These are phyloP conservation scores for Aquatica leii DNA, from an alignment of 2,888 invertebrate genomes.

Conservation along the genomic window DNA sequence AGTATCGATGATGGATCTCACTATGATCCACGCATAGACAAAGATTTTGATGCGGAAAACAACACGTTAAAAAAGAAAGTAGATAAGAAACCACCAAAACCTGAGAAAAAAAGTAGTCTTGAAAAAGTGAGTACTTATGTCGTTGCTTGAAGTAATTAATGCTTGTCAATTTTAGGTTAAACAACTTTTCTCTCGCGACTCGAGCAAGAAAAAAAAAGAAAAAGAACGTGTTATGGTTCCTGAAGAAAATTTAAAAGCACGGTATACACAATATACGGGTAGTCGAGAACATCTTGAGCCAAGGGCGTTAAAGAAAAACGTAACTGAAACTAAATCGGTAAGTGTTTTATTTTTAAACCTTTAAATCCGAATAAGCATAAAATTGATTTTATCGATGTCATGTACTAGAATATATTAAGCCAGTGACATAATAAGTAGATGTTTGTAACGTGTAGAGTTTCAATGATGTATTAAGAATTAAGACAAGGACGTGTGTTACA, in stretches of 20 bases:
- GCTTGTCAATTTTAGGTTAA: conserved; percentile 64
- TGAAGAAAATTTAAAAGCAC: conserved; percentile 65
- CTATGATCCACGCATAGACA: conserved; percentile 71
- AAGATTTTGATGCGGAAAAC: conserved; percentile 56
- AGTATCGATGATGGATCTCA: conserved; percentile 74
- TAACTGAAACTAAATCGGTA: conserved; percentile 54
- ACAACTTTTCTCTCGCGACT: conserved; percentile 76
- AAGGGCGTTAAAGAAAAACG: conserved; percentile 58
- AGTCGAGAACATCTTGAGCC: conserved; percentile 61
- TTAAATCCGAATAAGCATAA: background rate
- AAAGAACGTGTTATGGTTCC: conserved; percentile 61
- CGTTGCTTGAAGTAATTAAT: background rate
- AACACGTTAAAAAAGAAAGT: conserved; percentile 60
- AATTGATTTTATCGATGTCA: no score
- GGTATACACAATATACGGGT: conserved; percentile 69
- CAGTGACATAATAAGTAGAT: conserved; percentile 10
- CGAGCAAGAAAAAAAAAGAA: conserved; percentile 71
- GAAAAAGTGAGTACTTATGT: conserved; percentile 67
- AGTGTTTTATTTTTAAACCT: conserved; percentile 37
- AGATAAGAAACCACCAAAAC: conserved; percentile 65
- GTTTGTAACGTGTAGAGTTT: conserved; percentile 15
- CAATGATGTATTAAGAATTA: conserved; percentile 34
- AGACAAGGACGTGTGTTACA: conserved; percentile 41
- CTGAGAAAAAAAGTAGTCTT: conserved; percentile 74
- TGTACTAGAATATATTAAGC: background rate